Conservation (phyloP, 2,113 vertebrate species). For the Thamnophis sirtalis region DNA sequence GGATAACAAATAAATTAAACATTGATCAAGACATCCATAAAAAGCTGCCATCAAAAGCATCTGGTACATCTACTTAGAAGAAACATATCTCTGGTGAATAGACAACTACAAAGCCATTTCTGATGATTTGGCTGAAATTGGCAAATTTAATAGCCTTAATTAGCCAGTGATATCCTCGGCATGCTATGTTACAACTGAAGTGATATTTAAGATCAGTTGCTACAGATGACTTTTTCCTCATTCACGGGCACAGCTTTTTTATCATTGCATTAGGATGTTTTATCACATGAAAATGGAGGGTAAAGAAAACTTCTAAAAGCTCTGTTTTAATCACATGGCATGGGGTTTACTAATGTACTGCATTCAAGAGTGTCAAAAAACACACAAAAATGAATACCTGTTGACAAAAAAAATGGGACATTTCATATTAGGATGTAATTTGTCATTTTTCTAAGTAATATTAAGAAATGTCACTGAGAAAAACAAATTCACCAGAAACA, state of each 20-base stretch:
- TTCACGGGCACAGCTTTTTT: background rate
- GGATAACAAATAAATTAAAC: background rate
- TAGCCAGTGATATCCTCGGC: background rate
- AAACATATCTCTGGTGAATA: background rate
- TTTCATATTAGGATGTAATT: constrained; percentile 21
- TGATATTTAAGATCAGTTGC: background rate
- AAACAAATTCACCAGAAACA: constrained; percentile 33
- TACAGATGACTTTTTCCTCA: background rate
- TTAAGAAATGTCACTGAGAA: constrained; percentile 32
- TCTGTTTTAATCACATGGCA: background rate
- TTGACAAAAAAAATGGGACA: constrained; percentile 21
- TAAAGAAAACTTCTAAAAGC: background rate
- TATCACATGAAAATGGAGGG: background rate
- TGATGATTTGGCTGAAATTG: background rate
- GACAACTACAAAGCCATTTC: background rate
- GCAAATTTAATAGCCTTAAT: background rate
- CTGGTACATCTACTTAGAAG: background rate
- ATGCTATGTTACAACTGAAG: background rate
- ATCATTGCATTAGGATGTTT: background rate
- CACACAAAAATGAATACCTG: background rate
- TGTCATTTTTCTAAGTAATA: background rate
- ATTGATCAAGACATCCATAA: background rate
- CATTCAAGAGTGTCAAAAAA: constrained; percentile 30
- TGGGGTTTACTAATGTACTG: background rate
- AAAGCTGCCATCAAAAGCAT: background rate